Base-by-base conservation (phyloP, 2,888 invertebrate genomes). In the Drosophila algonquin region DNA sequence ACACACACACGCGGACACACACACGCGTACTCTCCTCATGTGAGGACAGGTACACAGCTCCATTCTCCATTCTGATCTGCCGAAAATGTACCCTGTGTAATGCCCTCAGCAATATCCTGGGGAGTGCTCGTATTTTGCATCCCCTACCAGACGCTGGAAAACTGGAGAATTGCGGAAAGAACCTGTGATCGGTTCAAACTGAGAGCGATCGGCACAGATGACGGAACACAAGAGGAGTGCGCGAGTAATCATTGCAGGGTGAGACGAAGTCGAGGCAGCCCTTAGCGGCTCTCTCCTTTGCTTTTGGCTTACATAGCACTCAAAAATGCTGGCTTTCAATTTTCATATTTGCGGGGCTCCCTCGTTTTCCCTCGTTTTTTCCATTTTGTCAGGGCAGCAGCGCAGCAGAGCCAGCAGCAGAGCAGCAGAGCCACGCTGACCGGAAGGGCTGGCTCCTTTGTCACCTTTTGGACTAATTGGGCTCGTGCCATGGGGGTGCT, bases 391-490 rank as follows among this genome's bases (percentile, higher is more conserved):
- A 2, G 21, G 21, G 3, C 21, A 21, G 21, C 21, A 21, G 21
- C 21, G n/a, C n/a, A n/a, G n/a, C n/a, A n/a, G n/a, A 21, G 21
- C 21, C 21, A 21, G 21, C 21, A 21, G 21, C 21, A 21, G 21
- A 21, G 21, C 21, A 18, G 18, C 21, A 21, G 21, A 21, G 18
- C 27, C 50, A 50, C 8, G 27, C 50, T n/a, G 24, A 10, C 16
- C 16, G 27, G 46, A 30, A 16, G 40, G 24, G 6, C n/a, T 12
- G 12, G 40, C 35, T 55, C 75, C 44, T 68, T 73, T 73, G 75
- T 73, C 73, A 75, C 76, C 73, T 57, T 56, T 40, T 40, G 45
- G 69, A 69, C 73, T 73, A 73, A 73, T 73, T 73, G 73, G 75
- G 56, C 76, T 60, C 45, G 52, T 56, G 40, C 50, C 40, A 40